A percentile compares a stretch with the other conserved stretches of the same genome.
These are phyloP conservation scores for Oceanites oceanicus DNA, from an alignment of 2,113 vertebrate species.

Conservation along the genomic window DNA sequence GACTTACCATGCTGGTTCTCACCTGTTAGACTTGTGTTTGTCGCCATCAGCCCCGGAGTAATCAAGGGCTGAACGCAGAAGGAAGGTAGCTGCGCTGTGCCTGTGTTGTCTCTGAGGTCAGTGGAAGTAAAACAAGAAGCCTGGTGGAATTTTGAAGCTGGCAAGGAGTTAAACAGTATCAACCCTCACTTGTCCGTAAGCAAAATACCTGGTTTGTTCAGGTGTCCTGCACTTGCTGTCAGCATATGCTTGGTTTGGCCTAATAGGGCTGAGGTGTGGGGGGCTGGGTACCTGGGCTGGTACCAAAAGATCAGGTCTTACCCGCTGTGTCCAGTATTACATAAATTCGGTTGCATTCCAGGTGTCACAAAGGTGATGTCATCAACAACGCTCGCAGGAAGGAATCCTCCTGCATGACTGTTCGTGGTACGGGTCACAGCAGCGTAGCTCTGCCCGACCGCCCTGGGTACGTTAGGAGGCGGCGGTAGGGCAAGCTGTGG, in stretches of 20 bases:
- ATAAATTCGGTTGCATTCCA: background rate
- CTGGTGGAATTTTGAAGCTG: background rate
- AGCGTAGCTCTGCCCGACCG: fast-evolving
- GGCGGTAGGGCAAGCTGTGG: background rate
- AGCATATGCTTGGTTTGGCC: background rate
- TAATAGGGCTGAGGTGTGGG: background rate
- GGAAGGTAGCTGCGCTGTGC: background rate
- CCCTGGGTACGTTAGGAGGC: background rate
- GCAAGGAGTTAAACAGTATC: background rate
- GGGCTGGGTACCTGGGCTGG: background rate
- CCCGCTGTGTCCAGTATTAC: background rate
- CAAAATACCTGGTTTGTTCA: background rate
- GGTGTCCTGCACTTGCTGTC: background rate
- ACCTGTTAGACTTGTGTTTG: background rate
- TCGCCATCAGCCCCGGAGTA: background rate
- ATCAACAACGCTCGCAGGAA: background rate
- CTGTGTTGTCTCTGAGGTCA: background rate
- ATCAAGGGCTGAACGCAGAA: background rate
- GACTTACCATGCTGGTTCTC: background rate
- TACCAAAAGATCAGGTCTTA: background rate
- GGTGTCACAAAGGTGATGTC: background rate
- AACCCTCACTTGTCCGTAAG: background rate
- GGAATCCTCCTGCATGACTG: background rate
- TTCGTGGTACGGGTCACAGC: no score
- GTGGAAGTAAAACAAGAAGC: background rate